These are phyloP conservation scores for Tetraneura akinire DNA, from an alignment of 1,140 invertebrate genomes.

Conservation along the genomic window DNA sequence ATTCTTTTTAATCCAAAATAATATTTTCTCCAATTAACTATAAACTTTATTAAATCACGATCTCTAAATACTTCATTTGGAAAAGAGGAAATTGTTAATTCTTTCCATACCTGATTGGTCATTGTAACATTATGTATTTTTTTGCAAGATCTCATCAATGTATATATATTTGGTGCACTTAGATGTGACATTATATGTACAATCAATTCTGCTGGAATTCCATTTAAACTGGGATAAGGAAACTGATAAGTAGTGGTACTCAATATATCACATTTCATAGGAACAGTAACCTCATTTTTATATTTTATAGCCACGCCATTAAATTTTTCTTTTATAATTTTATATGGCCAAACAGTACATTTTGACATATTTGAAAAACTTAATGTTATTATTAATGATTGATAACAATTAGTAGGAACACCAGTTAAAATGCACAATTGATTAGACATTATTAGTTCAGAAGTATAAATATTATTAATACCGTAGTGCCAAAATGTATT, in stretches of 20 bases:
- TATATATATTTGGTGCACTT: background rate
- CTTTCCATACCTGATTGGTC: conserved; percentile 15
- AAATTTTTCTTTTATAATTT: too few relatives aligned
- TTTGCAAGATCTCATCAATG: conserved; percentile 5
- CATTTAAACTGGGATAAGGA: conserved; percentile 10
- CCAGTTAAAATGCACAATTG: conserved; percentile 25
- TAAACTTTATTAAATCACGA: background rate
- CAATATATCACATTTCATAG: conserved; percentile 23
- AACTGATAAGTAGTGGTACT: background rate
- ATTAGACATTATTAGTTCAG: conserved; percentile 26
- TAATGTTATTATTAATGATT: conserved; percentile 35
- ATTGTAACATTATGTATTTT: background rate
- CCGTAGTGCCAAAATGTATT: conserved; percentile 38
- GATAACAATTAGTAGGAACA: background rate
- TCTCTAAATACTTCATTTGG: background rate
- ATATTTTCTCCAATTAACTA: background rate
- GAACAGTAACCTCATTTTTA: conserved; percentile 41
- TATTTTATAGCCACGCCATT: background rate
- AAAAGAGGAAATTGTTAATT: background rate
- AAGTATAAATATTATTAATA: conserved; percentile 16
- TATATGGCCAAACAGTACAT: background rate
- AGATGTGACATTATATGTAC: background rate
- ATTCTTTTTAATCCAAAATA: conserved; percentile 3
- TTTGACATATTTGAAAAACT: conserved; percentile 17
- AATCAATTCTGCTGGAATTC: conserved; percentile 25